Evolutionary conservation across 2,888 invertebrate species (phyloP), one percentile per base, ranked within the genome.

Genomic region (Drosophila prolongata): DNA sequence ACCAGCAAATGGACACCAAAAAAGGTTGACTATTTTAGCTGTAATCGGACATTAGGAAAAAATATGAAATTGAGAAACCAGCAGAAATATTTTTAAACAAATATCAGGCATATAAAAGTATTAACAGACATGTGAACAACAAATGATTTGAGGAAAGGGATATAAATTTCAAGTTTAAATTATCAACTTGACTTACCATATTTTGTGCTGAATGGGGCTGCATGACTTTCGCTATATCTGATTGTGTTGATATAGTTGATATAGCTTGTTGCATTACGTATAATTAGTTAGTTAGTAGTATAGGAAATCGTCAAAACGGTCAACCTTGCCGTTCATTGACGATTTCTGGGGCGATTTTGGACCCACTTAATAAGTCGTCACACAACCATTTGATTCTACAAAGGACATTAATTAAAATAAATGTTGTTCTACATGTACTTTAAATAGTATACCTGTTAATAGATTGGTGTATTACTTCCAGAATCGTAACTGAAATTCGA

Each of bases 301-400:
- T 34, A 14, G 14, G 40, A 67, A 62, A 58, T 77, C 73, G 70
- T 64, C 52, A 61, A 78, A 59, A 69, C 75, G 65, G 68, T 19
- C 16, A 44, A 27, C 27, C 30, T 38, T 30, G 55, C 88, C 90
- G 87, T 85, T 77, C 49, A 42, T 53, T 54, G 64, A 76, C 74
- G 70, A 78, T 76, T 88, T 90, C 75, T 85, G 84, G 85, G 90
- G 85, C 88, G 86, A 79, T 78, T 86, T 74, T 75, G 78, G 83
- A 80, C 89, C 90, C 88, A 80, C 77, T 78, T 74, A 69, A 77
- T 90, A 93, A 91, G 86, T 91, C 53, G 82, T 92, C 92, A 93
- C 92, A 89, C 90, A 91, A 91, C 86, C 91, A 89, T 90, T 86
- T 84, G 90, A 82, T 76, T 79, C 86, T 90, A 55, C 46, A 59